Evolutionary conservation across 1,140 invertebrate genomes (phyloP).

Genomic region (Achatina immaculata): DNA sequence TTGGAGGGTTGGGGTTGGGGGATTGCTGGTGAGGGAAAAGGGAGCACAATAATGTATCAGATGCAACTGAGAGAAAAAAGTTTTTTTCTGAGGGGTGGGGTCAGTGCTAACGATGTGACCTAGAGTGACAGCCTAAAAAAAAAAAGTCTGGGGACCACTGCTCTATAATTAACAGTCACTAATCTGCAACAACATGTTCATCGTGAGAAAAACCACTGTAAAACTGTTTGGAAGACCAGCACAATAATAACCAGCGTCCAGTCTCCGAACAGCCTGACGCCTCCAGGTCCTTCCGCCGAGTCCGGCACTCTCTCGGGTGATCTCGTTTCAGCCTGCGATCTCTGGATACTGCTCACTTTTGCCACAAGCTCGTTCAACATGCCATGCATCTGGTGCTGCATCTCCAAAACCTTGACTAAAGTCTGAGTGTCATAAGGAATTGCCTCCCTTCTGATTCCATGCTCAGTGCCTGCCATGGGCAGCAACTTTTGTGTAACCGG

Average conservation of each 20-base stretch:
- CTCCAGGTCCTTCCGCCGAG: slow-evolving; percentile 26
- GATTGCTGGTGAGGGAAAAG: no score
- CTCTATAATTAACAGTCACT: no score
- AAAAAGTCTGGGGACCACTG: no score
- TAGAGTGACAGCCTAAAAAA: no score
- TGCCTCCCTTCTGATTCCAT: background rate
- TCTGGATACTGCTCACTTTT: background rate
- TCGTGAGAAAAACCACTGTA: slow-evolving; percentile 57
- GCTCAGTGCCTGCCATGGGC: background rate
- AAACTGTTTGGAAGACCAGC: slow-evolving; percentile 57
- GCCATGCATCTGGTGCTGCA: slow-evolving; percentile 28
- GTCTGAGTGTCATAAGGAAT: background rate
- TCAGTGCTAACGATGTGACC: no score
- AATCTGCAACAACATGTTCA: slow-evolving; percentile 19
- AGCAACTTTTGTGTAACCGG: background rate
- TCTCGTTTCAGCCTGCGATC: background rate
- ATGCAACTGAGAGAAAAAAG: no score
- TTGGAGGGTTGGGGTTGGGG: no score
- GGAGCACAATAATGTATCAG: no score
- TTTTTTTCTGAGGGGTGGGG: no score
- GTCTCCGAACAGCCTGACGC: slow-evolving; percentile 31
- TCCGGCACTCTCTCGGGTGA: slow-evolving; percentile 1
- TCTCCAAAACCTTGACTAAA: slow-evolving; percentile 15
- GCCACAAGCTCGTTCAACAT: slow-evolving; percentile 5
- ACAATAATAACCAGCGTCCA: slow-evolving; percentile 60